Percentiles rank a stretch among this genome's conserved stretches.
Conservation (phyloP, 2,888 invertebrate genomes). For the Yponomeuta cagnagella region DNA sequence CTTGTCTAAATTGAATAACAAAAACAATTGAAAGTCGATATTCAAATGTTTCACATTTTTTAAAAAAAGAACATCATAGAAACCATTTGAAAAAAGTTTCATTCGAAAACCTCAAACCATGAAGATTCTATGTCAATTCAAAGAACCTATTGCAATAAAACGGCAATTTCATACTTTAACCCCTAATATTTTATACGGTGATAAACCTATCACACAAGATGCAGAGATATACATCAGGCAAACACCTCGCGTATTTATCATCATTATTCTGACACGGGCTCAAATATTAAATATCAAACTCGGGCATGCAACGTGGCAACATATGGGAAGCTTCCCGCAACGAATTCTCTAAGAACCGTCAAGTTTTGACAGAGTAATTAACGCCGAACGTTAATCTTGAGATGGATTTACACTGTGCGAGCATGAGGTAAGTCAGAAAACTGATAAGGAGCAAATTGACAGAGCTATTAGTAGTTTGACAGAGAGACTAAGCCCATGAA, state of each 20-base stretch:
- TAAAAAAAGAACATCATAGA: too few species aligned
- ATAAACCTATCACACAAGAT: not conserved
- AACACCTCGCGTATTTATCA: conserved; percentile 1
- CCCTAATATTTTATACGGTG: too few species aligned
- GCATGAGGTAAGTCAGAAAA: conserved; percentile 1
- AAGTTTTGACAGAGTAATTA: conserved; percentile 25
- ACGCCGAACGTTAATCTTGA: conserved; percentile 21
- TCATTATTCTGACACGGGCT: conserved; percentile 11
- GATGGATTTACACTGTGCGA: not conserved
- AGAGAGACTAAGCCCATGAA: too few species aligned
- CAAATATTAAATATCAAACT: not conserved
- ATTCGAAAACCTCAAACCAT: too few species aligned
- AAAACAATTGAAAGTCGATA: too few species aligned
- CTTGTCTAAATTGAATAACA: too few species aligned
- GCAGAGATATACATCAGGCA: not conserved
- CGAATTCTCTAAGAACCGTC: conserved; percentile 23
- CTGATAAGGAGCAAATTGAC: not conserved
- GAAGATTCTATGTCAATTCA: too few species aligned
- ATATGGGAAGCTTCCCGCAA: conserved; percentile 17
- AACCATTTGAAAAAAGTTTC: too few species aligned
- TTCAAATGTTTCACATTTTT: too few species aligned
- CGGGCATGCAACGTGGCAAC: not conserved
- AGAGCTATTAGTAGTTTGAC: too few species aligned
- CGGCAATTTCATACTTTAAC: too few species aligned
- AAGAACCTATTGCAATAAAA: too few species aligned